Conservation (phyloP, 2,113 vertebrate genomes). For the Xiphias gladius region DNA sequence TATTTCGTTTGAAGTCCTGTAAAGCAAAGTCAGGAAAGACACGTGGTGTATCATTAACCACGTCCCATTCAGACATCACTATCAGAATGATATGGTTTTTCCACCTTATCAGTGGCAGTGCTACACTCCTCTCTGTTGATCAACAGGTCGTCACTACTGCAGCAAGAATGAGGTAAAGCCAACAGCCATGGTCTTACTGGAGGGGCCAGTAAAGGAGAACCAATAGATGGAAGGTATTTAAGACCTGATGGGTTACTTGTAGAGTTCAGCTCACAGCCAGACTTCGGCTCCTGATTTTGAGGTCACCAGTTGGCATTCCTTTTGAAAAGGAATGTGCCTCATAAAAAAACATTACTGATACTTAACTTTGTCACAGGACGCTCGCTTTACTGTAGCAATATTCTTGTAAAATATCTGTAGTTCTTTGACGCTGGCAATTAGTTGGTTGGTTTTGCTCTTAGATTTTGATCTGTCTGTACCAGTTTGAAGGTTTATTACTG, state of each 20-base stretch:
- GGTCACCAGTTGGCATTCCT: slow-evolving; percentile 44
- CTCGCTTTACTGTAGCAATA: slow-evolving; percentile 30
- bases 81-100: slow-evolving; percentile 13
- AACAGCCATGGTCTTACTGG: slow-evolving; percentile 20
- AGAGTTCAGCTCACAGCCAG: neutral
- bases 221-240: slow-evolving; percentile 25
- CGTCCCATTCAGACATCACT: slow-evolving; percentile 6
- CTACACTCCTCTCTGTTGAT: slow-evolving; percentile 46
- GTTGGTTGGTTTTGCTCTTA: neutral
- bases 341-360: slow-evolving; percentile 51
- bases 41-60: slow-evolving; percentile 28
- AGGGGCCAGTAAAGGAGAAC: neutral
- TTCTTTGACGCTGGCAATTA: slow-evolving; percentile 38
- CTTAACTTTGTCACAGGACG: slow-evolving; percentile 5
- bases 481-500: neutral
- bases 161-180: slow-evolving; percentile 9
- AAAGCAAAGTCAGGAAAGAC: neutral
- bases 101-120: slow-evolving; percentile 2
- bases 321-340: slow-evolving; percentile 36
- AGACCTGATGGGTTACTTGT: slow-evolving; percentile 30
- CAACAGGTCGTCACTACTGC: slow-evolving; percentile 27
- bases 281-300: slow-evolving; percentile 2
- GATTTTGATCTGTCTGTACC: neutral
- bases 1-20: neutral
- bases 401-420: slow-evolving; percentile 25